Evolutionary conservation across 2,888 invertebrate species (phyloP), one percentile per base, ranked within the genome.

Genomic region (Oscheius onirici): DNA sequence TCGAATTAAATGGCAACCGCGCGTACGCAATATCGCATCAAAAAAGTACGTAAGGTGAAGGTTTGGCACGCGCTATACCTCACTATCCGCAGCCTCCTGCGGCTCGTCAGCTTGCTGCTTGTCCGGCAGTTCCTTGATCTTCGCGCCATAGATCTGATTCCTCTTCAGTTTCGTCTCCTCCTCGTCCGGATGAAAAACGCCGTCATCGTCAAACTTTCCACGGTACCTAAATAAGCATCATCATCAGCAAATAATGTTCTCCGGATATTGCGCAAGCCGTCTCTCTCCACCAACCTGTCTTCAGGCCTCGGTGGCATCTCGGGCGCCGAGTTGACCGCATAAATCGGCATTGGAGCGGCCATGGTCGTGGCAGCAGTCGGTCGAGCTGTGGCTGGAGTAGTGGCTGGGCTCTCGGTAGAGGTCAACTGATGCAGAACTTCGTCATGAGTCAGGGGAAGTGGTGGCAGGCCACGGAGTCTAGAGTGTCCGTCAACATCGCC

Each of bases 301-400:
- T 69, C 69, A 22, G 69, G 69, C 34, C 46, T 22, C 2, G 69
- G 69, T n/a, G 69, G 69, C 69, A 69, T 69, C 41, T 69, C 69
- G 1, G 69, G 69, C 10, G 54, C 60, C 8, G 69, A 43, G 49
- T 69, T 69, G 8, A 69, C 54, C 2, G 58, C 69, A 49, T 69
- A 69, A 20, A 69, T 57, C 10, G 49, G 58, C 13, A 28, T 40
- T 26, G 58, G 57, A 24, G 41, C 34, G 6, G 69, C 26, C 34
- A 57, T 44, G 1, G 58, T 57, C 15, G 69, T 44, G 34, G 58
- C 58, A 5, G 46, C 22, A n/a, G 69, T 69, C 11, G 69, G 69
- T 49, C 58, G 15, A 26, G 69, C 69, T 2, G 69, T 69, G 17
- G 69, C 49, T 15, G 49, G 58, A 26, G 49, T 58, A 15, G 69